These are phyloP conservation scores for Chauna torquata DNA, from an alignment of 2,113 vertebrate genomes.

Conservation along the genomic window DNA sequence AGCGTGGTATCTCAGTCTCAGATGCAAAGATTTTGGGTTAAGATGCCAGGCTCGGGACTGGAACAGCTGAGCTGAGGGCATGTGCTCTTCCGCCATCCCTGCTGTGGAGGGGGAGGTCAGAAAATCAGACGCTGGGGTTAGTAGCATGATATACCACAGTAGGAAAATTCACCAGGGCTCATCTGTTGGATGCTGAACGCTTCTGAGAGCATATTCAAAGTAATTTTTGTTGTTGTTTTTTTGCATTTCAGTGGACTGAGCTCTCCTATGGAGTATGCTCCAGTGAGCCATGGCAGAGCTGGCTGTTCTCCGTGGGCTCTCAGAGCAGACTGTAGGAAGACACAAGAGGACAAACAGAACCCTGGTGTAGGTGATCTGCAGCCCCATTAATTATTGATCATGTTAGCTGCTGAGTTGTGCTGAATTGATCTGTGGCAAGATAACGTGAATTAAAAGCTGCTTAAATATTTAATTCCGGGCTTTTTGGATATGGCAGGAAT, in stretches of 20 bases:
- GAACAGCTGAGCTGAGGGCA: neutral
- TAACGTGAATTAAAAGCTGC: constrained; percentile 22
- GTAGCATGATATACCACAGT: fast-evolving
- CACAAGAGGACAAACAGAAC: neutral
- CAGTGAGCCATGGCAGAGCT: neutral
- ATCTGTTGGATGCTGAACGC: neutral
- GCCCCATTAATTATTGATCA: constrained; percentile 44
- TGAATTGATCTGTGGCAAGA: constrained; percentile 49
- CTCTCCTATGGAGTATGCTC: neutral
- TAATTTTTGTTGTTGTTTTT: neutral
- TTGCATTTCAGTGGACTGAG: neutral
- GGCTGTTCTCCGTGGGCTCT: neutral
- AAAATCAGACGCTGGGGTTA: neutral
- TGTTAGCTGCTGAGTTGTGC: constrained; percentile 18
- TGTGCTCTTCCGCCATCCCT: neutral
- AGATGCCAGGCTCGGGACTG: neutral
- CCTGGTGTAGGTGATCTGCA: neutral
- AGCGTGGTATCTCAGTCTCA: neutral
- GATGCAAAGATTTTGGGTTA: neutral
- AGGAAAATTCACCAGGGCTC: neutral
- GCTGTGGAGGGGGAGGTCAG: neutral
- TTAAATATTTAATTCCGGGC: constrained; percentile 33
- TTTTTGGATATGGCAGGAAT: neutral
- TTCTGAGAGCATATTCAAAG: neutral
- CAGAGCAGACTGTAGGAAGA: neutral